Evolutionary conservation across 2,113 vertebrate species (phyloP).

Genomic region (Hemibates koningsi): DNA sequence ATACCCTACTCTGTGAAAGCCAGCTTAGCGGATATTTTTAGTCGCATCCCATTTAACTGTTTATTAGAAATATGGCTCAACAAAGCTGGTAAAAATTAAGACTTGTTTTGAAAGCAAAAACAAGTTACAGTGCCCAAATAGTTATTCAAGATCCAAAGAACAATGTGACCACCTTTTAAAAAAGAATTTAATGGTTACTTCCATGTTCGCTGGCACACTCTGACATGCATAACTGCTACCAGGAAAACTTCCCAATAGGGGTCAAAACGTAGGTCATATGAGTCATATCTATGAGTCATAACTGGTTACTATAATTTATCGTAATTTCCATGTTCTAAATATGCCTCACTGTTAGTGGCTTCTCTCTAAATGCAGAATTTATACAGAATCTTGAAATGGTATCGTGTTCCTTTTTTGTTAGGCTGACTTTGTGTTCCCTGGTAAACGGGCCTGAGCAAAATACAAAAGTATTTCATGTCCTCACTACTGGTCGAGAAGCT

Average conservation of each 20-base stretch:
- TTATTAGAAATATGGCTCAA: background rate
- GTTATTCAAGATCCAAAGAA: background rate
- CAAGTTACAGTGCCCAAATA: background rate
- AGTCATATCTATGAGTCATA: background rate
- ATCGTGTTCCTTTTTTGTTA: background rate
- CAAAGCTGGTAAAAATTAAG: background rate
- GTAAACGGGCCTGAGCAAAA: background rate
- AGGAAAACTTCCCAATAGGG: background rate
- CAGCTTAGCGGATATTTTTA: background rate
- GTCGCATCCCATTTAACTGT: background rate
- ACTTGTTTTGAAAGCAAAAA: background rate
- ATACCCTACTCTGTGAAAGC: background rate
- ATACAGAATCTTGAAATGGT: background rate
- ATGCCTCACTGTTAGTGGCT: background rate
- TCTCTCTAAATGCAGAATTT: background rate
- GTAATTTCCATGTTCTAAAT: background rate
- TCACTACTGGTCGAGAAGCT: background rate
- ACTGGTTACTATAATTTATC: background rate
- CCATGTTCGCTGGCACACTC: background rate
- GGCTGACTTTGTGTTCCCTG: background rate
- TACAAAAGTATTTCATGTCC: constrained; percentile 1
- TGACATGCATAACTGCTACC: background rate
- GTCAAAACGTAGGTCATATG: background rate
- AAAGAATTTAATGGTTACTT: background rate
- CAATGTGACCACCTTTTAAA: background rate